Evolutionary conservation across 2,888 invertebrate species (phyloP).

Genomic region (Epinotia ramella): DNA sequence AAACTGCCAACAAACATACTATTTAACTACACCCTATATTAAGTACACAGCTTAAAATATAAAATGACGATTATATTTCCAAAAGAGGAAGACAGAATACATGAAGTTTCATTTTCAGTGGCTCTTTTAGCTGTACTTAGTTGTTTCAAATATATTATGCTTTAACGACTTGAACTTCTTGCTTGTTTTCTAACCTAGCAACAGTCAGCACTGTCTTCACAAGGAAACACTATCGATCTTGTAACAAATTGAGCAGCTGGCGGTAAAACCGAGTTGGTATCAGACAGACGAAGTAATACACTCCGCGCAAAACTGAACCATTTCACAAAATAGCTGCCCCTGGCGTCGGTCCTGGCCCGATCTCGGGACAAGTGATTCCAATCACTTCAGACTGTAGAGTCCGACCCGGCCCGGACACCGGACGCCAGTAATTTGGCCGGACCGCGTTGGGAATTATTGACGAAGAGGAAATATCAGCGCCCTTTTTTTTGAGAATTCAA

Average conservation of each 20-base stretch:
- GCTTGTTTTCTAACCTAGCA: neutral
- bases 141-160: no score
- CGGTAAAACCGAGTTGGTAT: constrained; percentile 3
- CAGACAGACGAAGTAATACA: neutral
- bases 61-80: no score
- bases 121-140: no score
- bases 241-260: constrained; percentile 10
- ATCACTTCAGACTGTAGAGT: neutral
- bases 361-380: constrained; percentile 11
- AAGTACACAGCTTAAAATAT: no score
- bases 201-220: neutral
- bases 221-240: neutral
- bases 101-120: no score
- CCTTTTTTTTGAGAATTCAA: neutral
- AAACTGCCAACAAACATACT: constrained; percentile 87
- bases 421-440: neutral
- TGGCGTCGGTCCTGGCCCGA: neutral
- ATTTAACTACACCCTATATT: neutral
- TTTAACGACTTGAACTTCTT: neutral
- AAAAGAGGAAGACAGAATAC: no score
- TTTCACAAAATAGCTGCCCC: constrained; percentile 6
- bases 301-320: constrained; percentile 1
- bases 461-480: neutral
- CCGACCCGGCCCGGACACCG: neutral
- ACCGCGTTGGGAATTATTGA: neutral